Evolutionary conservation across 1,140 invertebrate species (phyloP).

Genomic region (Drosophila azteca): DNA sequence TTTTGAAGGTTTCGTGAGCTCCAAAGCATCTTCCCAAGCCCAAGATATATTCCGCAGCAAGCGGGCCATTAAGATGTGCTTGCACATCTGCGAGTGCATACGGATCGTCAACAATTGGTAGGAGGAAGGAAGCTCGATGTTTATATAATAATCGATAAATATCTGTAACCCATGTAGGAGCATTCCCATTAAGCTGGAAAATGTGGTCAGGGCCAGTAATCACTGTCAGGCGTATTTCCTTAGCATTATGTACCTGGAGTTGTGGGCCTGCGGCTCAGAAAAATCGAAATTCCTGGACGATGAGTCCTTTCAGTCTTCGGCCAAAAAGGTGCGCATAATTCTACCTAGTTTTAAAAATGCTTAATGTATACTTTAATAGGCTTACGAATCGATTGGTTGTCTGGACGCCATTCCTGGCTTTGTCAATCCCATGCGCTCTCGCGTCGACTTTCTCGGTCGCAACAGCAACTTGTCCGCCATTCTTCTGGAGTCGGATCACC

Average conservation of each 20-base stretch:
- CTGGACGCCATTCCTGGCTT: conserved; percentile 86
- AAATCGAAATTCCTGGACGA: conserved; percentile 39
- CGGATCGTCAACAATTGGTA: conserved; percentile 70
- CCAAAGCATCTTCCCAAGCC: background rate
- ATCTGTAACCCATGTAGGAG: conserved; percentile 21
- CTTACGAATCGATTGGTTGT: conserved; percentile 88
- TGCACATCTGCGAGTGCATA: conserved; percentile 74
- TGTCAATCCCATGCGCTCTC: conserved; percentile 66
- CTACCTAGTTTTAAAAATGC: background rate
- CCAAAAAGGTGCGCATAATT: conserved; percentile 54
- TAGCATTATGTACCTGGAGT: conserved; percentile 88
- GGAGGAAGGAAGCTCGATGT: background rate
- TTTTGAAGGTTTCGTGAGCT: conserved; percentile 41
- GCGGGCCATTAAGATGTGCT: conserved; percentile 63
- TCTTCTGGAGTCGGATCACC: conserved; percentile 51
- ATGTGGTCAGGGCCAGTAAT: conserved; percentile 88
- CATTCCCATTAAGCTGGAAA: conserved; percentile 87
- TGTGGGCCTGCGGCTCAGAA: conserved; percentile 84
- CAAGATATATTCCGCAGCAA: conserved; percentile 68
- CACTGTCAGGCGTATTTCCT: conserved; percentile 89
- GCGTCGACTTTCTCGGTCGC: conserved; percentile 61
- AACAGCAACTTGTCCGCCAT: conserved; percentile 56
- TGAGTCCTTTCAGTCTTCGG: conserved; percentile 59
- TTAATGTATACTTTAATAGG: conserved; percentile 68
- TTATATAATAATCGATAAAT: background rate